phyloP scores from a whole-genome alignment of 2,113 vertebrate genomes.

The Naja naja region DNA sequence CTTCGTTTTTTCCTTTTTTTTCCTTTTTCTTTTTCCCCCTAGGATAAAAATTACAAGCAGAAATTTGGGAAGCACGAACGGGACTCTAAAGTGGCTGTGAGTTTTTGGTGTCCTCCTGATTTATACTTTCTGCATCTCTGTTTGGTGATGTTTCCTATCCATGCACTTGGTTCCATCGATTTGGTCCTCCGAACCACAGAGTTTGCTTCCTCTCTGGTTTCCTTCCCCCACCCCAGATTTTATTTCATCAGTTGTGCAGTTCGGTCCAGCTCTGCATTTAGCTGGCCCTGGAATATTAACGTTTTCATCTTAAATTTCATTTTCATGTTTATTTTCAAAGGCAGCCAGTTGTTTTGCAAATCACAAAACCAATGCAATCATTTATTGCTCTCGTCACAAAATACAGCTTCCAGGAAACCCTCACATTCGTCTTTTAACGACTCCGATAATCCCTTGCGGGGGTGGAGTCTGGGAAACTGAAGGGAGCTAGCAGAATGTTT shows the following conservation, averaged over 20 bases:
- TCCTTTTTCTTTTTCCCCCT: background rate
- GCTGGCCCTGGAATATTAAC: background rate
- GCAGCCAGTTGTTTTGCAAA: background rate
- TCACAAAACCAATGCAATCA: background rate
- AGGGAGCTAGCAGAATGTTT: too few species aligned
- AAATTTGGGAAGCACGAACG: background rate
- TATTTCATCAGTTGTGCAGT: background rate
- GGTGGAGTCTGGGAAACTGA: too few species aligned
- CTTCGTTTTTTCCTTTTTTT: rapidly evolving
- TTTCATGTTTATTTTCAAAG: background rate
- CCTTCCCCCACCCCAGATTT: rapidly evolving
- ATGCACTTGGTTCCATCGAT: background rate
- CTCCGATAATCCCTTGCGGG: too few species aligned
- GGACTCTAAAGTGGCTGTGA: background rate
- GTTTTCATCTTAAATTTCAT: background rate
- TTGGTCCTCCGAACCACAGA: background rate
- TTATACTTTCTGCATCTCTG: too few species aligned
- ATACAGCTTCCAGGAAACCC: background rate
- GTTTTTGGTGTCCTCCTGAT: background rate
- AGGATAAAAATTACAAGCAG: background rate
- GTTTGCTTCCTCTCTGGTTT: background rate
- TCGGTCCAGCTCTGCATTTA: background rate
- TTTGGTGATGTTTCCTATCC: too few species aligned
- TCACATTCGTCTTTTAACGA: too few species aligned
- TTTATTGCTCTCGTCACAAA: background rate